Conservation (phyloP, 2,888 invertebrate genomes). For the Euplexia lucipara region DNA sequence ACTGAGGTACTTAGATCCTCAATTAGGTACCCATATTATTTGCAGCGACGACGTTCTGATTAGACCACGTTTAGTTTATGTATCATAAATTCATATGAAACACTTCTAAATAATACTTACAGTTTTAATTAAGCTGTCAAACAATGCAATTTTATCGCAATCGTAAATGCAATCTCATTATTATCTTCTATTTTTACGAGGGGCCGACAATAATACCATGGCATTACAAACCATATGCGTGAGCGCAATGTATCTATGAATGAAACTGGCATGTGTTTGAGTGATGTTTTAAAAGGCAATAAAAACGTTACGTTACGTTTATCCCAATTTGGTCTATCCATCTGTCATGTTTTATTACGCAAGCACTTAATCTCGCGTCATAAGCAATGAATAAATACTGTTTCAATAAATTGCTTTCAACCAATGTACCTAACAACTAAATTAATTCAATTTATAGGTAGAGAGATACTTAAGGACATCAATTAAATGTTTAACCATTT, state of each 20-base stretch:
- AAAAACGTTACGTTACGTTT: constrained; percentile 61
- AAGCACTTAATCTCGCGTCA: constrained; percentile 20
- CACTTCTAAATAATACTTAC: constrained; percentile 24
- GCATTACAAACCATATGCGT: constrained; percentile 78
- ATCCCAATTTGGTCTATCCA: constrained; percentile 57
- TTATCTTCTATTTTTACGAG: constrained; percentile 67
- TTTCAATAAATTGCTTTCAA: constrained; percentile 30
- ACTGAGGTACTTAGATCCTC: background rate
- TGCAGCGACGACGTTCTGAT: background rate
- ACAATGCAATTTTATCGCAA: constrained; percentile 62
- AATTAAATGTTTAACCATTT: constrained; percentile 31
- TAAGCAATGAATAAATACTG: constrained; percentile 27
- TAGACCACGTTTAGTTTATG: background rate
- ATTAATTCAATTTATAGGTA: constrained; percentile 38
- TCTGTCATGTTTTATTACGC: constrained; percentile 54
- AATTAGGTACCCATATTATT: background rate
- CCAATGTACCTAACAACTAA: constrained; percentile 24
- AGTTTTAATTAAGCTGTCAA: constrained; percentile 43
- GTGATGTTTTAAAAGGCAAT: constrained; percentile 68
- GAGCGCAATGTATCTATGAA: constrained; percentile 62
- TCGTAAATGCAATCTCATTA: constrained; percentile 64
- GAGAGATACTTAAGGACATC: constrained; percentile 6
- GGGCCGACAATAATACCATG: constrained; percentile 68
- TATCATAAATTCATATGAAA: constrained; percentile 4
- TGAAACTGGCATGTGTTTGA: constrained; percentile 78